A percentile compares a stretch with the other conserved stretches of the same genome.
Evolutionary conservation across 2,888 invertebrate species (phyloP).

Genomic region (Drosophila demipolita): DNA sequence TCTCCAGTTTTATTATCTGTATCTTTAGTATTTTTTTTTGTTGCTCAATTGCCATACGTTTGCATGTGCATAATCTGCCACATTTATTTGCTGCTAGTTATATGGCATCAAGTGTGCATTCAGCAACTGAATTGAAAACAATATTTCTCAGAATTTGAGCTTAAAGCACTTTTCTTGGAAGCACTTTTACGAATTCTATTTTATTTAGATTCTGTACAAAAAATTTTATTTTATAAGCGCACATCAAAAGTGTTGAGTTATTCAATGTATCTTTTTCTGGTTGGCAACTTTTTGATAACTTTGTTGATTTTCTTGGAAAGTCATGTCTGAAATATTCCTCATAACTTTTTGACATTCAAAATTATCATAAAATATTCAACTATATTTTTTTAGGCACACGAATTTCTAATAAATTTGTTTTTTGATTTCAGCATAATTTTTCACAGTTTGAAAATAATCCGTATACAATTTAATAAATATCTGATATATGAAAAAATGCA

Average conservation of each 20-base stretch:
- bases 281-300: neutral
- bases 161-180: neutral
- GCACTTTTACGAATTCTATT: neutral
- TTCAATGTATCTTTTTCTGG: neutral
- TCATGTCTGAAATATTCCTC: neutral
- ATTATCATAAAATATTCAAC: neutral
- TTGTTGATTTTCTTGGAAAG: neutral
- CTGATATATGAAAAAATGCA: neutral
- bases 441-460: neutral
- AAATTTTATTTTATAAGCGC: neutral
- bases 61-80: slow-evolving; percentile 6
- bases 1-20: neutral
- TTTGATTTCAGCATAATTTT: neutral
- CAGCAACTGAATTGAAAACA: neutral
- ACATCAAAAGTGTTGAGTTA: neutral
- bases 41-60: slow-evolving; percentile 5
- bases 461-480: neutral
- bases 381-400: neutral
- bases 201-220: neutral
- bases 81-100: slow-evolving; percentile 18
- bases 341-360: neutral
- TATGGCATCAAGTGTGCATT: slow-evolving; percentile 8
- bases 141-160: neutral
- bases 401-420: neutral
- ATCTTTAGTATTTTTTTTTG: neutral